phyloP scores from a whole-genome alignment of 2,797 vertebrate genomes.

The Margarornis squamiger region DNA sequence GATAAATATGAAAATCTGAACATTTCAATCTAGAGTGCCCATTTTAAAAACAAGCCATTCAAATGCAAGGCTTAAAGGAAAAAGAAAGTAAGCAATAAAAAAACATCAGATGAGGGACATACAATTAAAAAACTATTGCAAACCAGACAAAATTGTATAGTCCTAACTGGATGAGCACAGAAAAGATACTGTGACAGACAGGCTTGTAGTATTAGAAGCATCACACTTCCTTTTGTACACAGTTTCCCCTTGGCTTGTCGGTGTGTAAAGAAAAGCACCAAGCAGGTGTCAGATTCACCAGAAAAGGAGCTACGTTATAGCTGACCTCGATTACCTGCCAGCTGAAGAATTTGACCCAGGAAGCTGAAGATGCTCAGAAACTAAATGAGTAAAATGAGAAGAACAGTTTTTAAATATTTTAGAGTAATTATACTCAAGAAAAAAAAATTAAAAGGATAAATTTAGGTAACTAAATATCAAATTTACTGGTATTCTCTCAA shows the following conservation, averaged over 20 bases:
- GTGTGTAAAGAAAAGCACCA: constrained; percentile 58
- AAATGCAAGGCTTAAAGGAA: not conserved
- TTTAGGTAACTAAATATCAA: not conserved
- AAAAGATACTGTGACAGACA: not conserved
- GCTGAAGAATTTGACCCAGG: constrained; percentile 28
- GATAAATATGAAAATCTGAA: not conserved
- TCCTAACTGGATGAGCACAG: not conserved
- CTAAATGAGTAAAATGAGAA: constrained; percentile 28
- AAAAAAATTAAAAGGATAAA: not conserved
- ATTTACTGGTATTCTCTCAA: not conserved
- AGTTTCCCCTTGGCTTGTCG: constrained; percentile 32
- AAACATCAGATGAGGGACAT: not conserved
- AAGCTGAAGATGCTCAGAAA: constrained; percentile 40
- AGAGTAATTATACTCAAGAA: not conserved
- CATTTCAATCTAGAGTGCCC: not conserved
- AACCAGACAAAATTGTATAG: not conserved
- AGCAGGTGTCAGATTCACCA: constrained; percentile 46
- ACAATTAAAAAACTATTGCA: not conserved
- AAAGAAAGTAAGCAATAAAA: not conserved
- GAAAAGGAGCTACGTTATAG: constrained; percentile 40
- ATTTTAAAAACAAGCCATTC: not conserved
- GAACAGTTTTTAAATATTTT: constrained; percentile 3
- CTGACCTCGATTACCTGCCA: constrained; percentile 51
- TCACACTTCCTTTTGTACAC: constrained; percentile 8
- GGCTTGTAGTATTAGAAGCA: not conserved